Evolutionary conservation across 64 coral and sea anemone genomes (phyloP).

Genomic region (Actinia tenebrosa): DNA sequence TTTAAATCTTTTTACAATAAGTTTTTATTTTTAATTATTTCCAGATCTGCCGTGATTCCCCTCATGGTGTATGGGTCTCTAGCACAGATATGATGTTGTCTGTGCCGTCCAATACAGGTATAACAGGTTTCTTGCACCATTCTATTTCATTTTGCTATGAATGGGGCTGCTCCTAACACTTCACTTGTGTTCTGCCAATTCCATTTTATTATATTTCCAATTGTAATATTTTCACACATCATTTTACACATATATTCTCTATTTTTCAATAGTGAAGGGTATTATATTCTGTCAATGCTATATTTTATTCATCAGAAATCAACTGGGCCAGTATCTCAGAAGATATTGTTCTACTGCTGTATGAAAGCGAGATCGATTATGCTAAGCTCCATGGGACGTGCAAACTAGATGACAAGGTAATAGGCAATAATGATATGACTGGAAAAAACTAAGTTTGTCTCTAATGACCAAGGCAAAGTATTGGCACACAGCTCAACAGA

Average conservation of each 20-base stretch:
- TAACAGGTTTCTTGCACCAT: no score
- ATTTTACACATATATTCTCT: no score
- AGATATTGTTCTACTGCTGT: constrained; percentile 61
- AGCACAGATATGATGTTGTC: constrained; percentile 89
- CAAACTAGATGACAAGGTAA: constrained; percentile 64
- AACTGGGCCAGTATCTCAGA: constrained; percentile 55
- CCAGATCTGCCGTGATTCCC: constrained; percentile 38
- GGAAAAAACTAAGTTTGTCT: no score
- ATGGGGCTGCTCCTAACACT: no score
- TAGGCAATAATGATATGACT: background rate
- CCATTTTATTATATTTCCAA: no score
- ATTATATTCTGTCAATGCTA: background rate
- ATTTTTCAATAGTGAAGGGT: no score
- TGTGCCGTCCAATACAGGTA: constrained; percentile 48
- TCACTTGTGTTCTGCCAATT: no score
- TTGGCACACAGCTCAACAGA: no score
- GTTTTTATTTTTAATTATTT: background rate
- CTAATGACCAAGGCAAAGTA: no score
- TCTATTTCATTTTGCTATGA: no score
- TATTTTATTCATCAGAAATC: constrained; percentile 48
- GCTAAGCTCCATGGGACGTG: constrained; percentile 68
- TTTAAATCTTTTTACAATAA: no score
- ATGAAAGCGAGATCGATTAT: constrained; percentile 42
- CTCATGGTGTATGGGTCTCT: constrained; percentile 80
- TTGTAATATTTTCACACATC: no score